Conservation (phyloP, 1,140 invertebrate genomes). For the Nylanderia fulva region DNA sequence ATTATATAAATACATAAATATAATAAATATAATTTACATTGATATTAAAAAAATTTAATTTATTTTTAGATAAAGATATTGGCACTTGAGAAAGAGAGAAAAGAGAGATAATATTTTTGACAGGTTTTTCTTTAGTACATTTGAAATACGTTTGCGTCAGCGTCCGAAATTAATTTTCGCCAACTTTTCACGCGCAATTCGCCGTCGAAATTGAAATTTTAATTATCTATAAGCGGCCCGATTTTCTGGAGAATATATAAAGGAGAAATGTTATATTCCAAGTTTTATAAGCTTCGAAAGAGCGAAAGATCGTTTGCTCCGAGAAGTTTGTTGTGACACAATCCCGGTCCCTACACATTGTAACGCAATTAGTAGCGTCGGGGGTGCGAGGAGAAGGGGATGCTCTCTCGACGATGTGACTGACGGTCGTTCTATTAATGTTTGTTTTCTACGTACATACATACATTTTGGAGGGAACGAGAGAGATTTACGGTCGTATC, state of each 20-base stretch:
- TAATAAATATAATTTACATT: too few species aligned
- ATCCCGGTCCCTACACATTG: conserved; percentile 57
- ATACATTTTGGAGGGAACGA: conserved; percentile 42
- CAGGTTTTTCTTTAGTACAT: background rate
- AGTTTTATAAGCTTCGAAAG: conserved; percentile 35
- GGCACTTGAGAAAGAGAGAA: too few species aligned
- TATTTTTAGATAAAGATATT: too few species aligned
- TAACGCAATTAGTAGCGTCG: conserved; percentile 70
- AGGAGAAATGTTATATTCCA: conserved; percentile 52
- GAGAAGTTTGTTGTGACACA: conserved; percentile 69
- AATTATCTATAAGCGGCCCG: conserved; percentile 10
- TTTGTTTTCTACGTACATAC: conserved; percentile 62
- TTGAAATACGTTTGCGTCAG: background rate
- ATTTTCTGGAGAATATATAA: conserved; percentile 14
- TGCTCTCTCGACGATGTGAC: conserved; percentile 56
- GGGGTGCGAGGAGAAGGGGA: background rate
- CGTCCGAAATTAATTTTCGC: conserved; percentile 21
- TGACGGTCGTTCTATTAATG: conserved; percentile 73
- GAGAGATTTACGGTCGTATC: conserved; percentile 65
- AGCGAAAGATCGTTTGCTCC: conserved; percentile 27
- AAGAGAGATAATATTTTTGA: conserved; percentile 18
- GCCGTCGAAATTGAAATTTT: conserved; percentile 13
- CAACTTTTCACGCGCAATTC: conserved; percentile 1
- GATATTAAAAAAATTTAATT: too few species aligned
- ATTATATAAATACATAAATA: too few species aligned